These are phyloP conservation scores for Chaitophorus viminalis DNA, from an alignment of 2,888 invertebrate genomes.

Conservation along the genomic window DNA sequence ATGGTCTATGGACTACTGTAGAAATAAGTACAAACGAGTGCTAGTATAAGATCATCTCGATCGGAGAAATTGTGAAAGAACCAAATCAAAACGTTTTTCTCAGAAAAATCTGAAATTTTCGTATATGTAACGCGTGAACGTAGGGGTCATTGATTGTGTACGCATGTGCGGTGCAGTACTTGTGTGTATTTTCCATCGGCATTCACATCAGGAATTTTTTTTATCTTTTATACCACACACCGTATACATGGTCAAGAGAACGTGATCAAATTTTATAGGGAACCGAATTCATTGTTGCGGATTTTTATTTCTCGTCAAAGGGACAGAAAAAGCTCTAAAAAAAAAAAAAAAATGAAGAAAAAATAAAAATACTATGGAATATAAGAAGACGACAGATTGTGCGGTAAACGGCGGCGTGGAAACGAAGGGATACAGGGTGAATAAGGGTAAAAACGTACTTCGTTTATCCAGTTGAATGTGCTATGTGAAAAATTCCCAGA, in stretches of 20 bases:
- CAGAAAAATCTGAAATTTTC: slow-evolving; percentile 12
- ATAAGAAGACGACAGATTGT: neutral
- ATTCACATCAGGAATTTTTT: slow-evolving; percentile 25
- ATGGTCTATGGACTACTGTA: too few relatives aligned
- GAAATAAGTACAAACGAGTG: too few relatives aligned
- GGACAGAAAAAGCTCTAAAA: slow-evolving; percentile 10
- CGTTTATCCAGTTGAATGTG: slow-evolving; percentile 18
- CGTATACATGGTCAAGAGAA: slow-evolving; percentile 6
- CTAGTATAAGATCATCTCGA: too few relatives aligned
- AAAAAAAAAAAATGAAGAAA: neutral
- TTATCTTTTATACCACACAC: neutral
- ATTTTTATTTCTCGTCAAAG: slow-evolving; percentile 48
- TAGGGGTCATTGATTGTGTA: neutral
- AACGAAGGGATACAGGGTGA: too few relatives aligned
- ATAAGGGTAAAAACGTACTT: slow-evolving; percentile 10
- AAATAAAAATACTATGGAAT: neutral
- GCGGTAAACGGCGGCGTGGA: neutral
- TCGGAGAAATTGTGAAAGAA: neutral
- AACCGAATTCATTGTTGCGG: slow-evolving; percentile 45
- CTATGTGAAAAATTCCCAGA: slow-evolving; percentile 23
- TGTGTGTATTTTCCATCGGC: slow-evolving; percentile 1
- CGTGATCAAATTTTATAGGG: slow-evolving; percentile 56
- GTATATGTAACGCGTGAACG: neutral
- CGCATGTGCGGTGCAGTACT: too few relatives aligned
- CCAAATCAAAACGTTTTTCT: slow-evolving; percentile 8